phyloP scores from a whole-genome alignment of 2,888 invertebrate species.

The Fragum sueziense region DNA sequence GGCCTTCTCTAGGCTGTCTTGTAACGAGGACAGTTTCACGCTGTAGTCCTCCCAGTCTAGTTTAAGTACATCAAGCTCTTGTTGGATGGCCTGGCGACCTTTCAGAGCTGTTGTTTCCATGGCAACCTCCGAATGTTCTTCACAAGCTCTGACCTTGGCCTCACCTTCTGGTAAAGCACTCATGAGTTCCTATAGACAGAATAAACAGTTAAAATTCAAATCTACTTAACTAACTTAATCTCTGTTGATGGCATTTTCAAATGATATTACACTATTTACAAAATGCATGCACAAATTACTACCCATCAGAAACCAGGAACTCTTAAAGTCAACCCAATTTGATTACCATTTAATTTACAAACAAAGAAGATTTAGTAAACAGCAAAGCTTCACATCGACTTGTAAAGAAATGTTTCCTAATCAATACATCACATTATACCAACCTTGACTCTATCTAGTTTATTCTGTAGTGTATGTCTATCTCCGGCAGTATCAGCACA shows the following conservation, averaged over 20 bases:
- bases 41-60: constrained; percentile 78
- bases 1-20: constrained; percentile 89
- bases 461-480: constrained; percentile 86
- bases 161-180: constrained; percentile 84
- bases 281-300: too few relatives aligned
- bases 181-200: constrained; percentile 84
- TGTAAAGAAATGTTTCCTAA: too few relatives aligned
- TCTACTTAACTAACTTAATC: too few relatives aligned
- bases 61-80: constrained; percentile 75
- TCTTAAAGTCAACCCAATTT: too few relatives aligned
- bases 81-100: constrained; percentile 77
- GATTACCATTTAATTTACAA: too few relatives aligned
- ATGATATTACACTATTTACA: too few relatives aligned
- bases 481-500: constrained; percentile 91
- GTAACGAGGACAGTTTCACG: constrained; percentile 85
- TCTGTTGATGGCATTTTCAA: too few relatives aligned
- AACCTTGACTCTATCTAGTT: constrained; percentile 82
- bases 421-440: too few relatives aligned
- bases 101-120: constrained; percentile 86
- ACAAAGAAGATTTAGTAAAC: too few relatives aligned
- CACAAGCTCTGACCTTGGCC: constrained; percentile 87
- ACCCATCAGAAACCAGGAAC: too few relatives aligned
- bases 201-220: too few relatives aligned
- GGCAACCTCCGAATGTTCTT: constrained; percentile 84
- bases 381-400: too few relatives aligned